Evolutionary conservation across 2,888 invertebrate species (phyloP).

Genomic region (Muschampia plurimacula): DNA sequence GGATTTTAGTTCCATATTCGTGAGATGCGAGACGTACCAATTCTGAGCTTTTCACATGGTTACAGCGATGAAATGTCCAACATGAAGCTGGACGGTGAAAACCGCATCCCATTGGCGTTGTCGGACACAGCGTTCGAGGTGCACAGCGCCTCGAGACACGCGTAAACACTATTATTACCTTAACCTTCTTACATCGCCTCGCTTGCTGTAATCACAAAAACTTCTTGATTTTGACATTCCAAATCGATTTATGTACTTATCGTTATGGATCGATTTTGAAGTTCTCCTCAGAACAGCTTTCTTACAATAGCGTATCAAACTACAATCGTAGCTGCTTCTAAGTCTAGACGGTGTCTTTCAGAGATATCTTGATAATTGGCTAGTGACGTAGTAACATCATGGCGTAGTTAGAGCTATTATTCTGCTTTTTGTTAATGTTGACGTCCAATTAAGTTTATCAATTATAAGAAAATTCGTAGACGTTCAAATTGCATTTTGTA

Average conservation of each 20-base stretch:
- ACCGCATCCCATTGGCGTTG: conserved; percentile 82
- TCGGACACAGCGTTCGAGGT: conserved; percentile 84
- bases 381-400: conserved; percentile 21
- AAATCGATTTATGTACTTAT: conserved; percentile 24
- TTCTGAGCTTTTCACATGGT: conserved; percentile 54
- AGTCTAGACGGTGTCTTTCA: conserved; percentile 1
- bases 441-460: too few species aligned
- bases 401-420: conserved; percentile 27
- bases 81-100: conserved; percentile 80
- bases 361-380: conserved; percentile 16
- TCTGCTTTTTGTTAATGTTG: conserved; percentile 20
- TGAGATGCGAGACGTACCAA: not conserved
- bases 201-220: conserved; percentile 52
- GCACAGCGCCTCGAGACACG: conserved; percentile 81
- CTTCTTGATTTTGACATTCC: conserved; percentile 24
- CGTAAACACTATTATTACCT: conserved; percentile 69
- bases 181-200: conserved; percentile 53
- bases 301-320: conserved; percentile 15
- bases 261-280: conserved; percentile 21
- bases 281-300: conserved; percentile 25
- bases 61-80: conserved; percentile 84
- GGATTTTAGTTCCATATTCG: not conserved
- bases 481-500: not conserved
- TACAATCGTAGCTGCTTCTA: conserved; percentile 16
- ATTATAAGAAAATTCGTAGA: not conserved